Base-by-base conservation (phyloP, 2,797 vertebrate genomes). In the Morelia viridis region DNA sequence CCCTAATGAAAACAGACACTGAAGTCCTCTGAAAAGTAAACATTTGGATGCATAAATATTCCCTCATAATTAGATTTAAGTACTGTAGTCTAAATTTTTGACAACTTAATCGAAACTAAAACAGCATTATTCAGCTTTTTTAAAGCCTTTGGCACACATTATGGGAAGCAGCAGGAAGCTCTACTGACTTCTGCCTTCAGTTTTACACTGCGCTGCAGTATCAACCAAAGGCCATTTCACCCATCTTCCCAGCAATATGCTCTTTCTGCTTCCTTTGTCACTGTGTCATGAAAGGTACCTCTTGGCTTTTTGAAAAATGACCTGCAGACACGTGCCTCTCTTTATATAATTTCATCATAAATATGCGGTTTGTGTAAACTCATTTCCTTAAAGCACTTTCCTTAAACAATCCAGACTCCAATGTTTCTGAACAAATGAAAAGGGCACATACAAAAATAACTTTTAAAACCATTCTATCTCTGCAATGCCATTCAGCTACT, bases 401-500 rank as follows among this genome's bases (percentile, higher is more conserved):
- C 96, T 85, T 89, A 92, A 94, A 95, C 62, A 64, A 28, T 50
- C 61, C 31, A 62, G 85, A 80, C 24, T 64, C 10, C 12, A 46
- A 71, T 53, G 50, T 28, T 95, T 94, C 92, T 93, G 92, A 95
- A 95, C 94, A 96, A 96, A 92, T 76, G 1, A 86, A 85, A 93
- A 22, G 46, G 95, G 94, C 93, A 96, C 26, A 95, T 93, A 92
- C 15, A 22, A 94, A 93, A 92, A 85, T 85, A 87, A n/a, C 10
- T 13, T 87, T 84, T 64, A 95, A 95, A 80, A 94, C 93, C 94
- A 96, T 97, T 97, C 97, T 97, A 96, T 95, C 95, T 97, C 97
- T 97, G 96, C 96, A 94, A 95, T 94, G 95, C 96, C 94, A 96
- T 94, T 94, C 95, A 96, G 95, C 90, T 95, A 97, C 95, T 96